Evolutionary conservation across 2,888 invertebrate species (phyloP).

Genomic region (Drosophila mercatorum): DNA sequence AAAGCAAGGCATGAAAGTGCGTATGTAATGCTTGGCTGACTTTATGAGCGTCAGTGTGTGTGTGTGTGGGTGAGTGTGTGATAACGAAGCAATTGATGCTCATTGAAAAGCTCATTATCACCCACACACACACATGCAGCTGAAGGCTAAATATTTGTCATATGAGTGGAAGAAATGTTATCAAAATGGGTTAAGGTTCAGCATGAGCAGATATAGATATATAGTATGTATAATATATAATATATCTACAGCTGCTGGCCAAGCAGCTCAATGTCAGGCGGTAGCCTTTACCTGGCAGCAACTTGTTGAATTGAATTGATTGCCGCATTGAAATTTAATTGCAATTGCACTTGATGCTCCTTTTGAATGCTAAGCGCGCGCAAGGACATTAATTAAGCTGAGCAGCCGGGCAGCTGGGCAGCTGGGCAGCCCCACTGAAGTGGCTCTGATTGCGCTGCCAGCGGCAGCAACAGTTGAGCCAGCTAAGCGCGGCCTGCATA

Average conservation of each 20-base stretch:
- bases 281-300: constrained; percentile 29
- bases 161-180: constrained; percentile 28
- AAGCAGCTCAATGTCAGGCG: constrained; percentile 51
- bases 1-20: constrained; percentile 22
- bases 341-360: constrained; percentile 59
- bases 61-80: constrained; percentile 33
- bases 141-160: constrained; percentile 56
- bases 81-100: constrained; percentile 54
- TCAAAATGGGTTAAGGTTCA: constrained; percentile 56
- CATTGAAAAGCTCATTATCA: constrained; percentile 65
- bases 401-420: constrained; percentile 24
- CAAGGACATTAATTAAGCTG: constrained; percentile 77
- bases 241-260: constrained; percentile 9
- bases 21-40: constrained; percentile 44
- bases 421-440: constrained; percentile 54
- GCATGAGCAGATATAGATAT: constrained; percentile 6
- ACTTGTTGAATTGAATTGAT: constrained; percentile 80
- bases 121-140: constrained; percentile 30
- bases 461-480: constrained; percentile 30
- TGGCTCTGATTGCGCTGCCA: constrained; percentile 69
- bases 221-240: too few species aligned
- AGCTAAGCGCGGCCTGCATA: constrained; percentile 63
- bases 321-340: constrained; percentile 73
- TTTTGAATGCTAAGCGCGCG: constrained; percentile 68
- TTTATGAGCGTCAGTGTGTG: constrained; percentile 34